Conservation (phyloP, 2,113 vertebrate species). For the Opisthocomus hoazin region DNA sequence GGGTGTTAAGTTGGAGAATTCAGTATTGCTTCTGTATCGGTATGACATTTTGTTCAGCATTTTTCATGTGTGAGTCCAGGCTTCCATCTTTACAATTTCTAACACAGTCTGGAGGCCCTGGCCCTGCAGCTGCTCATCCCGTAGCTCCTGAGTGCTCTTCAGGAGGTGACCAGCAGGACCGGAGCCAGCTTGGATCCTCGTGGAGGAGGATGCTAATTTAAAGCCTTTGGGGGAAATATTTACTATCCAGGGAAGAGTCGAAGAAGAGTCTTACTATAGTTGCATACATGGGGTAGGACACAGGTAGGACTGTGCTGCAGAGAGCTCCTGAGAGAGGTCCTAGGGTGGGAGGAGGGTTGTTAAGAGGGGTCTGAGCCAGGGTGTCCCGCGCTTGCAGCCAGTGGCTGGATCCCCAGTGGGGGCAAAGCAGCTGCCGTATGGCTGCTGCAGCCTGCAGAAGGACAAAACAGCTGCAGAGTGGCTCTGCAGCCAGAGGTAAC, state of each 20-base stretch:
- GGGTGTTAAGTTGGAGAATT: neutral
- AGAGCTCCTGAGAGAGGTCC: neutral
- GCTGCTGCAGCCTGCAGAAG: neutral
- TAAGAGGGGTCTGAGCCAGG: neutral
- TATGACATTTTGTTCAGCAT: neutral
- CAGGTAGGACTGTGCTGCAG: neutral
- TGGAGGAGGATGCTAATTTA: neutral
- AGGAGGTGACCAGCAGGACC: neutral
- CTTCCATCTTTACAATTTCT: neutral
- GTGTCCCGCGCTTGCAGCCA: accelerated
- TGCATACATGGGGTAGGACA: neutral
- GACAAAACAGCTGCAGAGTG: neutral
- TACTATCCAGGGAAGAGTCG: neutral
- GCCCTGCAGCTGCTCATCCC: neutral
- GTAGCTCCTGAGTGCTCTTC: neutral
- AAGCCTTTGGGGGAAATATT: neutral
- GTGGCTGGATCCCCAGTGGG: neutral
- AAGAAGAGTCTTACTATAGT: neutral
- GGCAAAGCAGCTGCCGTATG: neutral
- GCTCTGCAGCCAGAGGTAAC: neutral
- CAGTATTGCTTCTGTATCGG: neutral
- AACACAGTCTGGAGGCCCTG: neutral
- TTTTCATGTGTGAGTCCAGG: neutral
- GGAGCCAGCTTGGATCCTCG: neutral
- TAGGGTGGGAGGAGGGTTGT: neutral